Conservation (phyloP, 2,113 vertebrate genomes). For the Sphaerodactylus townsendi region DNA sequence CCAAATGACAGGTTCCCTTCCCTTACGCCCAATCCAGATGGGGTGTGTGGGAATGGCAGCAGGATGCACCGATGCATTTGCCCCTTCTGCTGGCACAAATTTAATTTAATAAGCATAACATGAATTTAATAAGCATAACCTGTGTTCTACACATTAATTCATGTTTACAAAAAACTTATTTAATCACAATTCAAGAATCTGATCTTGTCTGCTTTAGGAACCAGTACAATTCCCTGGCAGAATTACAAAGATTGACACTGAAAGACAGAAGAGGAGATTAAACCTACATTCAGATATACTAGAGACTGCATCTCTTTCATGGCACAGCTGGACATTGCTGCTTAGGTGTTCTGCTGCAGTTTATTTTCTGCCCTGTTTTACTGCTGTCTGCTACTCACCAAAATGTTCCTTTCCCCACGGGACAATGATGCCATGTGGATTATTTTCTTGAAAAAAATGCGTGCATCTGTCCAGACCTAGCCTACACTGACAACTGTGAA, state of each 20-base stretch:
- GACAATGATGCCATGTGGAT: background rate
- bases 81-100: no score
- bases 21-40: background rate
- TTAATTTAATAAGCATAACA: background rate
- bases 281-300: background rate
- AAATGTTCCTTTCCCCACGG: background rate
- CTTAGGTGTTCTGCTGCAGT: conserved; percentile 5
- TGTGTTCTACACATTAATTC: background rate
- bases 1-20: background rate
- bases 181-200: conserved; percentile 42
- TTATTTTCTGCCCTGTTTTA: background rate
- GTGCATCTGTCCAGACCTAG: background rate
- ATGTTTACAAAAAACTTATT: conserved; percentile 10
- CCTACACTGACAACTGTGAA: background rate
- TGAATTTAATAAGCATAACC: no score
- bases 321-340: conserved; percentile 7
- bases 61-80: no score
- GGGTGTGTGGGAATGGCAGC: no score
- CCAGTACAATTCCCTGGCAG: background rate
- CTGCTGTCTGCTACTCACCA: background rate
- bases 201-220: background rate
- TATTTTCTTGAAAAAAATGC: background rate
- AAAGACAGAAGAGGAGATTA: conserved; percentile 2
- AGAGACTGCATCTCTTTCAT: background rate
- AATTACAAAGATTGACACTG: conserved; percentile 16